Evolutionary conservation across 2,888 invertebrate genomes (phyloP), one percentile per base, ranked within the genome.

Genomic region (Agrochola circellaris): DNA sequence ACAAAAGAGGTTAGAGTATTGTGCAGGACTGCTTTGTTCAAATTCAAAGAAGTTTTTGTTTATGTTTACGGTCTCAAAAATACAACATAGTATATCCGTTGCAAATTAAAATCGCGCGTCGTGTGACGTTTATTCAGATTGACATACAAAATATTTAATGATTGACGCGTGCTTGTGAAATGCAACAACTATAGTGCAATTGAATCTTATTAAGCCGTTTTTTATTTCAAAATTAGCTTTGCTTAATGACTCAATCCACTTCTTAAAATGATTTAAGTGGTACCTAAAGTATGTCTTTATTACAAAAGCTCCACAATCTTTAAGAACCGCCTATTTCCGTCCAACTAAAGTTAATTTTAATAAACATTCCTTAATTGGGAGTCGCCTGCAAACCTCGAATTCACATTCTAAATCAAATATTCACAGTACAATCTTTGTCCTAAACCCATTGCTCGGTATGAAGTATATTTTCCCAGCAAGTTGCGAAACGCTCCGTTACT

Each of bases 401-500:
- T 61, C 17, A 76, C 76, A 75, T 42, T 75, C 56, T 56, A 75
- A 82, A 42, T 34, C 20, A 69, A 72, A 81, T 72, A 69, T 58
- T 72, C 69, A 66, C 9, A 56, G 30, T 65, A 65, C 34, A 85
- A 70, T 77, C 83, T 51, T 73, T 56, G 48, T 71, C 83, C 75
- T 61, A 90, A 88, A 89, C 84, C 87, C 84, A 87, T 89, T 85
- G 83, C 88, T 87, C 85, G 82, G 90, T 89, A 93, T 94, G 92
- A 91, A 91, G 87, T 91, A 93, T 93, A 93, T 95, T 95, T 95
- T 95, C 96, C 93, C 94, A 95, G 93, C 91, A 89, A 64, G 88
- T 96, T 96, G 95, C 94, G 93, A 96, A 95, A 96, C 90, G 91
- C 91, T 90, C 91, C 86, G 89, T 95, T 95, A 92, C 93, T 96